Base-by-base conservation (phyloP, 2,113 vertebrate genomes). In the Hippolais icterina region DNA sequence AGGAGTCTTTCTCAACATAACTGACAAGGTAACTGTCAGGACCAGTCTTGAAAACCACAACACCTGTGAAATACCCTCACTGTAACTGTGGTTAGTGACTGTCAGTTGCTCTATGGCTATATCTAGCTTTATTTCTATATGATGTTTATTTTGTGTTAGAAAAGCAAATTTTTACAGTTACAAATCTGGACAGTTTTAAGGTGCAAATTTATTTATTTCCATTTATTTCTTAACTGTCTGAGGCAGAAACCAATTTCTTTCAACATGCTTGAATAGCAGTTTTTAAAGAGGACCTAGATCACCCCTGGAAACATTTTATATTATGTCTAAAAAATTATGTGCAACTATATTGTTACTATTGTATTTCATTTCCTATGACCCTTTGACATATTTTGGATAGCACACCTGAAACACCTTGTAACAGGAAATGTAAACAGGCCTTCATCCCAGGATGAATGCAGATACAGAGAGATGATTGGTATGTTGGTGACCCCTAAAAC, bases 141-240 rank as follows among this genome's bases (percentile, higher is more conserved):
- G 15, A 56, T 68, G n/a, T 93, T 91, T 93, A 86, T 75, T 93
- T 79, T 86, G 21, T 78, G 44, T 80, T 95, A 80, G 28, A 90
- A 95, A 90, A 85, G 6, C 46, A 61, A 39, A 39, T 39, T 39
- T 39, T 39, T 39, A 39, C 37, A 39, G 37, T 85, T 79, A 87
- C 42, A 83, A 76, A 33, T 79, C 35, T 77, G 80, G 89, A 91
- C 63, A 87, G 33, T 69, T 91, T 72, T 68, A 94, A 91, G 42
- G n/a, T 31, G 65, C 16, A 83, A 91, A 94, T 85, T 93, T 89
- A 89, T 18, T 85, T 69, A 65, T 56, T 89, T 77, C 11, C 28
- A 93, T 96, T 91, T 93, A 57, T 69, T 91, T 87, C 71, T 89
- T 87, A 80, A 79, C 24, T 52, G 9, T 87, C 16, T 6, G 3